Evolutionary conservation across 2,888 invertebrate genomes (phyloP).

Genomic region (Odontocolon sp.): DNA sequence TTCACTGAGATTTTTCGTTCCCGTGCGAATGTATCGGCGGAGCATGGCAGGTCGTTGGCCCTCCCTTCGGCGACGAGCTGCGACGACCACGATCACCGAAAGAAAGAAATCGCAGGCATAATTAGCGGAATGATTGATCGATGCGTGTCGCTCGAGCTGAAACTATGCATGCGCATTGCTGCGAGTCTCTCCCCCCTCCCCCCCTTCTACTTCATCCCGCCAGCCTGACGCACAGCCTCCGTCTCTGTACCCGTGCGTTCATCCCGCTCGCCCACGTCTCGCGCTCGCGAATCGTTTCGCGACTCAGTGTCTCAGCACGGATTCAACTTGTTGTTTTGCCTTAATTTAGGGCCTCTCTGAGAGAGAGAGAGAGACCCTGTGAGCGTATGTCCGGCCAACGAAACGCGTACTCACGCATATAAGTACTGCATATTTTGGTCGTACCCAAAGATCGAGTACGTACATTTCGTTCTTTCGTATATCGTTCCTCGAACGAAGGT

Average conservation of each 20-base stretch:
- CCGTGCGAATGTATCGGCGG: slow-evolving; percentile 31
- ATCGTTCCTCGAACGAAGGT: slow-evolving; percentile 12
- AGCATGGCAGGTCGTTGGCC: slow-evolving; percentile 70
- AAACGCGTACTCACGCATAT: slow-evolving; percentile 52
- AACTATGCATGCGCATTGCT: slow-evolving; percentile 76
- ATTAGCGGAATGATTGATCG: slow-evolving; percentile 80
- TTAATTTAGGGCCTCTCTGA: slow-evolving; percentile 75
- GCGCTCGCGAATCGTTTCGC: slow-evolving; percentile 52
- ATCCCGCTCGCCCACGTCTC: slow-evolving; percentile 56
- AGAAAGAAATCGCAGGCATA: slow-evolving; percentile 79
- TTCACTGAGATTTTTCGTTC: slow-evolving; percentile 39
- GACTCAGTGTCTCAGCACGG: slow-evolving; percentile 44
- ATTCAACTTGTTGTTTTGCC: slow-evolving; percentile 72
- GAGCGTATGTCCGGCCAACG: slow-evolving; percentile 57
- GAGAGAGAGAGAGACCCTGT: neutral
- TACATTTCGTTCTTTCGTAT: slow-evolving; percentile 5
- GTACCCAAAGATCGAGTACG: slow-evolving; percentile 25
- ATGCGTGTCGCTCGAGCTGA: slow-evolving; percentile 73
- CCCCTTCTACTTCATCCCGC: slow-evolving; percentile 12
- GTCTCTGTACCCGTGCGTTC: slow-evolving; percentile 38
- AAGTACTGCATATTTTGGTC: slow-evolving; percentile 61
- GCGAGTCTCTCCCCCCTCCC: slow-evolving; percentile 47
- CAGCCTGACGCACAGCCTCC: slow-evolving; percentile 19
- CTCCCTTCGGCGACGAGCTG: slow-evolving; percentile 43
- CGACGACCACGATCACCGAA: slow-evolving; percentile 68